phyloP scores from a whole-genome alignment of 2,888 invertebrate genomes.

The Limenitis camilla region DNA sequence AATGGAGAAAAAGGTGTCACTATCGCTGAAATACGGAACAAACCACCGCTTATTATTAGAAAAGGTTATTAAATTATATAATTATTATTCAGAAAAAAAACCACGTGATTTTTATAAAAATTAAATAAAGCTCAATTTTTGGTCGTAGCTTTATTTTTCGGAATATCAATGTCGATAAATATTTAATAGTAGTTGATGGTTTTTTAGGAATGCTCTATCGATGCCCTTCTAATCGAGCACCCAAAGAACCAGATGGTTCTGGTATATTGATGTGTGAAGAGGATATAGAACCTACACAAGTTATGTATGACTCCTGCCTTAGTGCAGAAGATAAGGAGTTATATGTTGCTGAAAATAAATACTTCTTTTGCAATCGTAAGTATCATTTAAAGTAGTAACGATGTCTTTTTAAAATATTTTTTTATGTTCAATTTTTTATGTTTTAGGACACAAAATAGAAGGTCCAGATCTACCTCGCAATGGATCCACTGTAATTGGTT shows the following conservation, averaged over 20 bases:
- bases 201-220: slow-evolving; percentile 56
- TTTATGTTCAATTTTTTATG: background rate
- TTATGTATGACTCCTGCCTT: slow-evolving; percentile 64
- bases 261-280: slow-evolving; percentile 55
- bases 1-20: slow-evolving; percentile 66
- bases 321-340: slow-evolving; percentile 63
- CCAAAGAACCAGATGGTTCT: slow-evolving; percentile 61
- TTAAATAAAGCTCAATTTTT: background rate
- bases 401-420: background rate
- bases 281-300: slow-evolving; percentile 44
- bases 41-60: slow-evolving; percentile 55
- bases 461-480: slow-evolving; percentile 60
- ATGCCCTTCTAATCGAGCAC: slow-evolving; percentile 57
- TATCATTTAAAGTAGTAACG: slow-evolving; percentile 12
- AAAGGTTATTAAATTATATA: slow-evolving; percentile 39
- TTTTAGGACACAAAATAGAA: slow-evolving; percentile 53
- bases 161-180: too few species aligned
- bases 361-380: slow-evolving; percentile 68
- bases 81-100: background rate
- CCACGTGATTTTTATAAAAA: background rate
- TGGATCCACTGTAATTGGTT: slow-evolving; percentile 52
- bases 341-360: slow-evolving; percentile 52
- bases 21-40: slow-evolving; percentile 59
- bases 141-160: too few species aligned
- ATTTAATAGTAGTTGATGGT: background rate